phyloP scores from a whole-genome alignment of 2,888 invertebrate genomes.

The Tenthredo distinguenda region DNA sequence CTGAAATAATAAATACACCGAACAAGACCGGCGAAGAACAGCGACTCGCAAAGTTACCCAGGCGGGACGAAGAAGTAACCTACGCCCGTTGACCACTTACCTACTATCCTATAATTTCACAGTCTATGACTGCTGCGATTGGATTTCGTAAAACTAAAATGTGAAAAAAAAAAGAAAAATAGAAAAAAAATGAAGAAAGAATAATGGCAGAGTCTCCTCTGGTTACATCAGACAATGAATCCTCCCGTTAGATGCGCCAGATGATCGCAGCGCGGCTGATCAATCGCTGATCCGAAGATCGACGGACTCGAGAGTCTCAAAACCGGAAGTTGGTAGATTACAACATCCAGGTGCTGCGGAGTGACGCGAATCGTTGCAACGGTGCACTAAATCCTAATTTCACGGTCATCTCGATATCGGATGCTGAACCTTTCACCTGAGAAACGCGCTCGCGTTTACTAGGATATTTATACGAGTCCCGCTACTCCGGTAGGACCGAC shows the following conservation, averaged over 20 bases:
- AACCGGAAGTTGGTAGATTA: not conserved
- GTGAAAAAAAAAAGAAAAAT: not conserved
- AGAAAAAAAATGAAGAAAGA: not conserved
- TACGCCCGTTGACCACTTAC: constrained; percentile 10
- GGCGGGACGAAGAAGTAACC: constrained; percentile 37
- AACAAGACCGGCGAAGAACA: not conserved
- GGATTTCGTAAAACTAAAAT: constrained; percentile 15
- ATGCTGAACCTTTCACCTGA: constrained; percentile 39
- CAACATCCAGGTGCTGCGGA: not conserved
- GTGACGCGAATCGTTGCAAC: constrained; percentile 4
- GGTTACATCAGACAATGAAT: constrained; percentile 15
- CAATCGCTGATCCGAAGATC: not conserved
- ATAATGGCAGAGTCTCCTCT: not conserved
- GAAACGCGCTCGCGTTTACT: not conserved
- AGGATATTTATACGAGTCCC: not conserved
- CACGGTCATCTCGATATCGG: constrained; percentile 20
- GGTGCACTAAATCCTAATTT: constrained; percentile 37
- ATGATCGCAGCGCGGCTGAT: not conserved
- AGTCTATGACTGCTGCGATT: constrained; percentile 16
- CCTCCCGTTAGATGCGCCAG: constrained; percentile 22
- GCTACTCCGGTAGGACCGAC: constrained; percentile 12
- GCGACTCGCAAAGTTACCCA: constrained; percentile 15
- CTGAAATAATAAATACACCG: constrained; percentile 23
- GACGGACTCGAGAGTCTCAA: not conserved
- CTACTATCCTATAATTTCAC: constrained; percentile 43